Evolutionary conservation across 2,113 vertebrate genomes (phyloP).

Genomic region (Nesogale talazaci): DNA sequence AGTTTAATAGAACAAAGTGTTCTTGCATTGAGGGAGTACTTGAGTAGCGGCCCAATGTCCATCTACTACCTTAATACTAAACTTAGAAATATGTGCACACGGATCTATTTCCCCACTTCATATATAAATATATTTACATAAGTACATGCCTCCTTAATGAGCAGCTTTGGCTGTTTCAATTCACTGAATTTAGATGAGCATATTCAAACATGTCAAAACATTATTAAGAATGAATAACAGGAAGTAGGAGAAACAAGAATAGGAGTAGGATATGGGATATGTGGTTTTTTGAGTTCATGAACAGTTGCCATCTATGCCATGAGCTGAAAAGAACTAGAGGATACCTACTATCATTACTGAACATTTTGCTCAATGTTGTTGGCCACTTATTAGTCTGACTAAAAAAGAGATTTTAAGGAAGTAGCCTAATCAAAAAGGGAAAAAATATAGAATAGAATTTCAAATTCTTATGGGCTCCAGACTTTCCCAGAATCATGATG

Average conservation of each 20-base stretch:
- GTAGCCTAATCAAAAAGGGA: neutral
- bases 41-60: too few relatives aligned
- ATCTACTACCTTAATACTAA: too few relatives aligned
- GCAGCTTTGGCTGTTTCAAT: constrained; percentile 8
- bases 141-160: too few relatives aligned
- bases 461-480: neutral
- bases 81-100: too few relatives aligned
- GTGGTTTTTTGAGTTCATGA: neutral
- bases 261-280: neutral
- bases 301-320: neutral
- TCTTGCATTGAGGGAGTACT: too few relatives aligned
- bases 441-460: neutral
- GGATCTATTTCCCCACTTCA: too few relatives aligned
- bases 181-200: constrained; percentile 4
- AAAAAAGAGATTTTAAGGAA: neutral
- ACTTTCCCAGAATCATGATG: too few relatives aligned
- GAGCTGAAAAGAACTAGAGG: neutral
- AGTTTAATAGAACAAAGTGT: too few relatives aligned
- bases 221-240: neutral
- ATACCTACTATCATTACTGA: neutral
- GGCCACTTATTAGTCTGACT: neutral
- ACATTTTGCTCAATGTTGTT: neutral
- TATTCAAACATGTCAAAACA: neutral
- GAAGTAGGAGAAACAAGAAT: neutral
- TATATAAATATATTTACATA: too few relatives aligned